A percentile compares a stretch with the other conserved stretches of the same genome.
phyloP scores from a whole-genome alignment of 2,888 invertebrate species.

The Merodon equestris region DNA sequence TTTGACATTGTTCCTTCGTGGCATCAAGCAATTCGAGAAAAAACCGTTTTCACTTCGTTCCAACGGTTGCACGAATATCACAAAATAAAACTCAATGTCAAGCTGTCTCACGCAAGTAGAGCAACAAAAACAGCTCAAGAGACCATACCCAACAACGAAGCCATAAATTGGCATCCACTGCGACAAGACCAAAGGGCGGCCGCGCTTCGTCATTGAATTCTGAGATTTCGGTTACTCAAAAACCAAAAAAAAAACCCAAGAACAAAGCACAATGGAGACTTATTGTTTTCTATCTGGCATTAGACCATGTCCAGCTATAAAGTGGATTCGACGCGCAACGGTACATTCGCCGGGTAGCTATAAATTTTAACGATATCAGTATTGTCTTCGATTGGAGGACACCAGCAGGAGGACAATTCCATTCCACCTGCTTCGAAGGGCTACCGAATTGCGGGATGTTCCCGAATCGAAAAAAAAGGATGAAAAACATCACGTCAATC shows the following conservation, averaged over 20 bases:
- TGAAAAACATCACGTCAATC: slow-evolving; percentile 41
- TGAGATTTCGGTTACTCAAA: slow-evolving; percentile 57
- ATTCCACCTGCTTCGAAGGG: slow-evolving; percentile 52
- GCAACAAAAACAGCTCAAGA: slow-evolving; percentile 7
- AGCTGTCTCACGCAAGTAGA: slow-evolving; percentile 20
- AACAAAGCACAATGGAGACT: slow-evolving; percentile 50
- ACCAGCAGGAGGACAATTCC: slow-evolving; percentile 22
- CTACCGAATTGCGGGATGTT: slow-evolving; percentile 9
- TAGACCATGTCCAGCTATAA: slow-evolving; percentile 54
- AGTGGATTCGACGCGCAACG: slow-evolving; percentile 20
- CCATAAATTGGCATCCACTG: slow-evolving; percentile 63
- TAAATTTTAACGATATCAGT: slow-evolving; percentile 67
- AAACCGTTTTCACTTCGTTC: slow-evolving; percentile 24
- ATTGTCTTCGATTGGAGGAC: slow-evolving; percentile 49
- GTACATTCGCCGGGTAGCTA: slow-evolving; percentile 22
- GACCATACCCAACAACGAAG: slow-evolving; percentile 35
- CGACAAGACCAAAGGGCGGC: slow-evolving; percentile 45
- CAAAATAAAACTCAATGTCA: slow-evolving; percentile 18
- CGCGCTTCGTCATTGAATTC: slow-evolving; percentile 54
- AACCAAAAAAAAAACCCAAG: slow-evolving; percentile 37
- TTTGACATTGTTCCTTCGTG: slow-evolving; percentile 14
- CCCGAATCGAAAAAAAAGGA: not conserved
- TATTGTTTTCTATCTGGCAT: slow-evolving; percentile 65
- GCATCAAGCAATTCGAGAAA: slow-evolving; percentile 9
- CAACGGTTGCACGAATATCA: not conserved